Conservation (phyloP, 35 echinoderm and acorn worm species). For the Heliocidaris tuberculata region DNA sequence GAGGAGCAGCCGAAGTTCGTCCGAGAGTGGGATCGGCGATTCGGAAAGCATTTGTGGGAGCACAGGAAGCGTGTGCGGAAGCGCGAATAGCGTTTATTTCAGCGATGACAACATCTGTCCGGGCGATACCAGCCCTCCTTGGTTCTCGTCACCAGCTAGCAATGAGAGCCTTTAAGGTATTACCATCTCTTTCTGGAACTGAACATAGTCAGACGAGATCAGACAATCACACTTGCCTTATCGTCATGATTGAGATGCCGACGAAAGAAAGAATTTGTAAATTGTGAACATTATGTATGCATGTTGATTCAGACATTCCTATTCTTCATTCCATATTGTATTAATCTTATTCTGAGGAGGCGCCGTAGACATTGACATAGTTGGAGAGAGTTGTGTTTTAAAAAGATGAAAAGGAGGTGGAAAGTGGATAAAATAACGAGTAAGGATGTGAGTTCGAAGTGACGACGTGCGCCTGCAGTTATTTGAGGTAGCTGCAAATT, state of each 20-base stretch:
- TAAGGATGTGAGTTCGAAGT: not conserved
- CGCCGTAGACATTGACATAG: not conserved
- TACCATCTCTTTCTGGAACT: not conserved
- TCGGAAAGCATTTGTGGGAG: constrained; percentile 71
- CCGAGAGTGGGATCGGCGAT: constrained; percentile 85
- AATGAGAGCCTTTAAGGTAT: constrained; percentile 49
- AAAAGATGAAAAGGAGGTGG: not conserved
- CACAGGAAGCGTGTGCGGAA: constrained; percentile 49
- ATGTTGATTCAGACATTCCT: constrained; percentile 53
- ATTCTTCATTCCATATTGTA: constrained; percentile 53
- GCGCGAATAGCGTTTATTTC: constrained; percentile 53
- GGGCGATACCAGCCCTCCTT: constrained; percentile 48
- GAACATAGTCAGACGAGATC: not conserved
- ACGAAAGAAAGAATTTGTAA: not conserved
- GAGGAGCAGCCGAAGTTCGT: constrained; percentile 66
- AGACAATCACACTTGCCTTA: not conserved
- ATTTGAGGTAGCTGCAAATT: not conserved
- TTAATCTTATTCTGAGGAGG: constrained; percentile 30
- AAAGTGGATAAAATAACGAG: not conserved
- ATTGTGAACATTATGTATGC: constrained; percentile 33
- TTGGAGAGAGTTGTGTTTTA: not conserved
- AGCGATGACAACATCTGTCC: constrained; percentile 52
- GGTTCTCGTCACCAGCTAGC: constrained; percentile 81
- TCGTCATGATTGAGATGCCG: not conserved
- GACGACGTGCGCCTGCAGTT: not conserved